Evolutionary conservation across 2,888 invertebrate genomes (phyloP), one percentile per base, ranked within the genome.

Genomic region (Galeruca laticollis): DNA sequence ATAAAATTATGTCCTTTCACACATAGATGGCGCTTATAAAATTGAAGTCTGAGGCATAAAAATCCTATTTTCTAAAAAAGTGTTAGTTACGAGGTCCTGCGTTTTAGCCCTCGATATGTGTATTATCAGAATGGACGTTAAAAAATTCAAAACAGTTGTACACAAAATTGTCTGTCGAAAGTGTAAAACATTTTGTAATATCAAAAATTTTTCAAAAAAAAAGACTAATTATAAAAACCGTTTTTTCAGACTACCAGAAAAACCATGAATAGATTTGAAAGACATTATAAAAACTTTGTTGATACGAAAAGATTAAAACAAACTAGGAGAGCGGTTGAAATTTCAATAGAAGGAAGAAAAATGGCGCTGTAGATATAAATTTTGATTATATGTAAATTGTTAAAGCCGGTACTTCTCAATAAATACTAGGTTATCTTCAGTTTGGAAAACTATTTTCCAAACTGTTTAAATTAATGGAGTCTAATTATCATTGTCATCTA

Each of bases 311-410:
- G 94, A 40, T 84, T 92, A 80, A 93, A 92, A 82, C 92, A 94
- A 81, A 88, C 92, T 13, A 90, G 93, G 73, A 88, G 96, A 80
- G 98, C 98, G 70, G 96, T 98, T 63, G 93, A 93, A 79, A 98
- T 98, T 84, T 98, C 98, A 71, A 96, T 98, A 77, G 98, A 98
- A 87, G 98, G 98, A 26, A 89, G 97, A 81, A 96, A 96, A 87
- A 97, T 98, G 98, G 92, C 96, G 77, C 90, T 98, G 73, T 97
- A 91, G 88, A 60, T 72, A 62, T n/a, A n/a, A n/a, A n/a, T n/a
- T n/a, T 15, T n/a, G 8, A 18, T 8, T 6, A 21, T 52, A n/a
- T 26, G 13, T 52, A 52, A 21, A 31, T 15, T 20, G 37, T 54
- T 18, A 35, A 40, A 37, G 56, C 18, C 35, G 35, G 35, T 57